phyloP scores from a whole-genome alignment of 2,113 vertebrate species.

The Labeo catla region DNA sequence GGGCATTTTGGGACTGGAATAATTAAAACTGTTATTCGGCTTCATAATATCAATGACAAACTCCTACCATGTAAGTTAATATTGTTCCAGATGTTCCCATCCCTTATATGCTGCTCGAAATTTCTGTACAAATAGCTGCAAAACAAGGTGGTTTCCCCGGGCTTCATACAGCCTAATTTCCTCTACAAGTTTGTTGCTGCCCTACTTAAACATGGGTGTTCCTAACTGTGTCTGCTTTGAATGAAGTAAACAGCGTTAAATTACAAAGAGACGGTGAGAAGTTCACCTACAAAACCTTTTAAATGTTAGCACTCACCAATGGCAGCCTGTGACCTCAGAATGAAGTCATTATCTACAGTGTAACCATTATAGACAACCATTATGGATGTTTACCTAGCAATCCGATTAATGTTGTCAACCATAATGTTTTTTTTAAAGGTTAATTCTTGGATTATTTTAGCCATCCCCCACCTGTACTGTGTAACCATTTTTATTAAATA shows the following conservation, averaged over 20 bases:
- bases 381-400: neutral
- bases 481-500: too few relatives aligned
- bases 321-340: neutral
- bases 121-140: constrained; percentile 33
- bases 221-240: neutral
- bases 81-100: constrained; percentile 59
- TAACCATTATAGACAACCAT: neutral
- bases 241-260: constrained; percentile 9
- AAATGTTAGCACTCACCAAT: neutral
- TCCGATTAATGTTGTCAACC: neutral
- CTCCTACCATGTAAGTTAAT: constrained; percentile 53
- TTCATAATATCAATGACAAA: constrained; percentile 3
- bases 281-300: neutral
- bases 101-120: neutral
- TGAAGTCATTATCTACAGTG: neutral
- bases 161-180: neutral
- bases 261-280: constrained; percentile 18
- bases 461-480: too few relatives aligned
- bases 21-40: constrained; percentile 14
- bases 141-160: constrained; percentile 45
- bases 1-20: constrained; percentile 13
- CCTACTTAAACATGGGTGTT: constrained; percentile 9
- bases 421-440: neutral
- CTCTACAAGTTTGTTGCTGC: neutral
- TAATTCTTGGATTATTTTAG: neutral